A percentile compares a stretch with the other conserved stretches of the same genome.
Evolutionary conservation across 2,797 vertebrate species (phyloP).

Genomic region (Sebastes melanostomus): DNA sequence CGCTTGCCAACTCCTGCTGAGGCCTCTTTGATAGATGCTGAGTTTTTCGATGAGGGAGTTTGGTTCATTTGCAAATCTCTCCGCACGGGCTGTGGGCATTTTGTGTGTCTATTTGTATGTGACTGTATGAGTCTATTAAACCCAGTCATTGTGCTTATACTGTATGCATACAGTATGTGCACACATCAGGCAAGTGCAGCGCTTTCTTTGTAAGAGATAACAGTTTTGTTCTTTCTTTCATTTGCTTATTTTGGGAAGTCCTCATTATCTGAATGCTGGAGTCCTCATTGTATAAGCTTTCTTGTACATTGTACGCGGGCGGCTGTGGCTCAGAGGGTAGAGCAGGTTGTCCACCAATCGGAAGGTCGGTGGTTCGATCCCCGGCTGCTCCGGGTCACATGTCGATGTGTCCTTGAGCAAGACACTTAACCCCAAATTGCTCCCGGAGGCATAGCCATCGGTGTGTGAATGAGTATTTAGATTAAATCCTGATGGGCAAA

Average conservation of each 20-base stretch:
- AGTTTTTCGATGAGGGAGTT: constrained; percentile 55
- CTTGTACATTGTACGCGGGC: too few species aligned
- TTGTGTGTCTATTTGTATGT: constrained; percentile 36
- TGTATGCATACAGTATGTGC: neutral
- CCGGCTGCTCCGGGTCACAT: too few species aligned
- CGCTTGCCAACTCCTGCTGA: constrained; percentile 63
- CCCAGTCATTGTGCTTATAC: neutral
- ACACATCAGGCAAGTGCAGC: neutral
- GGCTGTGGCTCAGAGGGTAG: too few species aligned
- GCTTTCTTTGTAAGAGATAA: neutral
- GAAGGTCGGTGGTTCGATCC: too few species aligned
- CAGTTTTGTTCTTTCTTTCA: constrained; percentile 1
- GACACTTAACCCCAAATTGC: too few species aligned
- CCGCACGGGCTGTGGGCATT: constrained; percentile 14
- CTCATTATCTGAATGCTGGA: constrained; percentile 31
- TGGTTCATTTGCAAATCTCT: constrained; percentile 62
- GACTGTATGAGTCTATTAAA: neutral
- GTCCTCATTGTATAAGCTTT: constrained; percentile 40
- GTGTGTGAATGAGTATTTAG: too few species aligned
- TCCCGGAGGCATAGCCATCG: too few species aligned
- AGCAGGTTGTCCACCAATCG: too few species aligned
- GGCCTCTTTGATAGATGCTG: constrained; percentile 59
- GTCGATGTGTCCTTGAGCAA: too few species aligned
- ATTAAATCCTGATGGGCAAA: too few species aligned
- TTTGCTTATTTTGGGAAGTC: constrained; percentile 38